Evolutionary conservation across 2,888 invertebrate genomes (phyloP).

Genomic region (Deroplatys truncata): DNA sequence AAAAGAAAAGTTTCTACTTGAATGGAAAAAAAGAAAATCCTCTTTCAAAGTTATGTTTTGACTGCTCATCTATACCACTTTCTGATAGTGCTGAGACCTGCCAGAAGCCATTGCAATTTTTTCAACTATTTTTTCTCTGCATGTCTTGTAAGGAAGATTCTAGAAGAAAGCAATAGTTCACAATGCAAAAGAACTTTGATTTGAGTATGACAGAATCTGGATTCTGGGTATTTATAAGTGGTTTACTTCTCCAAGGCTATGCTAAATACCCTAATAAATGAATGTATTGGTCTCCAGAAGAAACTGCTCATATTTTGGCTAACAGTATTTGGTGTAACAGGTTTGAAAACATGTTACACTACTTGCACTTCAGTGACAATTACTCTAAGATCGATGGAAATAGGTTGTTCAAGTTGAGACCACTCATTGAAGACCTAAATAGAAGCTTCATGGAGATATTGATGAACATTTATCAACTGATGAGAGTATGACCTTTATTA

Average conservation of each 20-base stretch:
- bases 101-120: not conserved
- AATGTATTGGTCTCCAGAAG: not conserved
- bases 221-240: not conserved
- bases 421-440: not conserved
- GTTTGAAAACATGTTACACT: not conserved
- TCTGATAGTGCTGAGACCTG: not conserved
- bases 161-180: not conserved
- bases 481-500: not conserved
- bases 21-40: not conserved
- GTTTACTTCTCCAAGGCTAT: not conserved
- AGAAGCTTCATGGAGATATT: not conserved
- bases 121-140: not conserved
- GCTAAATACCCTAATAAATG: not conserved
- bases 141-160: not conserved
- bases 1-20: not conserved
- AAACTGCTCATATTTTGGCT: not conserved
- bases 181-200: not conserved
- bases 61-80: not conserved
- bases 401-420: not conserved
- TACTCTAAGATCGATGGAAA: not conserved
- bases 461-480: not conserved
- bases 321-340: not conserved
- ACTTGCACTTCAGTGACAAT: not conserved
- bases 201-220: not conserved
- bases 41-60: not conserved